Conservation (phyloP, 2,797 vertebrate species). For the Falco biarmicus region DNA sequence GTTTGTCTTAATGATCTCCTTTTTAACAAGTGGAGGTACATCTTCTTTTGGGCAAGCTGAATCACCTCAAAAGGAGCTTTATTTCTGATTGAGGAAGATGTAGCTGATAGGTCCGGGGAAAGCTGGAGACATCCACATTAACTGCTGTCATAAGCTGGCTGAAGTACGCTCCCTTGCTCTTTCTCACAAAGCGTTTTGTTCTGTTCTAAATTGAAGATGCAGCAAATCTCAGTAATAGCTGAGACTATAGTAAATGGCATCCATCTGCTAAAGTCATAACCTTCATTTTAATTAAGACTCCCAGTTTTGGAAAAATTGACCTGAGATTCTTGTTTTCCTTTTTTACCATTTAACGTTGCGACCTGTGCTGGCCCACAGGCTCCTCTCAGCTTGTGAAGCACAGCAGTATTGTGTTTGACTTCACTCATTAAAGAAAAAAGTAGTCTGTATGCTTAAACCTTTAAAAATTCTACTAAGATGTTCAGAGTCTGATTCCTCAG, state of each 20-base stretch:
- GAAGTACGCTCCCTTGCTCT: accelerated
- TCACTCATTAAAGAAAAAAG: neutral
- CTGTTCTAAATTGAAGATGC: neutral
- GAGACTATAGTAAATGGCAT: neutral
- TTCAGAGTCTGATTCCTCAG: neutral
- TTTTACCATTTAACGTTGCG: neutral
- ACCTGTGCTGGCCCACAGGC: neutral
- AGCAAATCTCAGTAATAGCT: neutral
- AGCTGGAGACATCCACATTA: neutral
- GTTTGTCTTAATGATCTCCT: neutral
- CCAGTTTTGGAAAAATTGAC: neutral
- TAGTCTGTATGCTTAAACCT: neutral
- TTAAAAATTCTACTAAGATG: neutral
- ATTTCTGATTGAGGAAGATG: neutral
- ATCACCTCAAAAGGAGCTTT: neutral
- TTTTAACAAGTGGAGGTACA: neutral
- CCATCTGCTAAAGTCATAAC: neutral
- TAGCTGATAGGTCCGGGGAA: neutral
- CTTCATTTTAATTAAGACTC: conserved; percentile 26
- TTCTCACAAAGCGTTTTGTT: neutral
- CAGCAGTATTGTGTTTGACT: neutral
- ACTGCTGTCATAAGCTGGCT: neutral
- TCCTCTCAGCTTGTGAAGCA: neutral
- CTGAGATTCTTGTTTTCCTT: neutral
- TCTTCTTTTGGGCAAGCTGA: neutral